Evolutionary conservation across 2,888 invertebrate species (phyloP).

Genomic region (Drosophila macrospina): DNA sequence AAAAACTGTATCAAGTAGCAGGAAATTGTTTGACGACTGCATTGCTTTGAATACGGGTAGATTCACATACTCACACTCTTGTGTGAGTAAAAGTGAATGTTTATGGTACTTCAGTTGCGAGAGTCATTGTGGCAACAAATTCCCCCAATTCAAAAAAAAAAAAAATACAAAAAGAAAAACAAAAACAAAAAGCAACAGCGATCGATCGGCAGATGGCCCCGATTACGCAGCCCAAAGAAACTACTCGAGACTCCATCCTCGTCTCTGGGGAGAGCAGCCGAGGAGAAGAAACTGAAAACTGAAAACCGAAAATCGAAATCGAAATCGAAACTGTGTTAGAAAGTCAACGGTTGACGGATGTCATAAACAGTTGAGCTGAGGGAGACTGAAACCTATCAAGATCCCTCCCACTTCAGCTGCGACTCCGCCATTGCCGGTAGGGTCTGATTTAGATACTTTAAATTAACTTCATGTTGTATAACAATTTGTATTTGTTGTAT

Average conservation of each 20-base stretch:
- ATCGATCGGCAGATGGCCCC: constrained; percentile 57
- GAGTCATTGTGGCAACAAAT: constrained; percentile 62
- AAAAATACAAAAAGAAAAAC: too few relatives aligned
- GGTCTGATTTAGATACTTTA: constrained; percentile 64
- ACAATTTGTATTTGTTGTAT: constrained; percentile 22
- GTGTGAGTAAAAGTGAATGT: constrained; percentile 72
- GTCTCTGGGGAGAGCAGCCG: constrained; percentile 31
- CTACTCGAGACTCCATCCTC: constrained; percentile 35
- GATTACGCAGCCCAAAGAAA: constrained; percentile 57
- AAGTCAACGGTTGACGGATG: constrained; percentile 63
- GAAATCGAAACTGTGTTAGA: constrained; percentile 50
- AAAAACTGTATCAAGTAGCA: constrained; percentile 78
- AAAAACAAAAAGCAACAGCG: constrained; percentile 10
- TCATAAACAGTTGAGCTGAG: constrained; percentile 43
- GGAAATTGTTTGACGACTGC: constrained; percentile 78
- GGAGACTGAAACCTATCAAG: constrained; percentile 14
- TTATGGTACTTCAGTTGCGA: constrained; percentile 74
- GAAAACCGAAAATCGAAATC: neutral
- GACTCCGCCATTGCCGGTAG: constrained; percentile 4
- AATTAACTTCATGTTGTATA: constrained; percentile 58
- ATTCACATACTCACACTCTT: constrained; percentile 23
- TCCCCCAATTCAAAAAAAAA: neutral
- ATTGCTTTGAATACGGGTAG: constrained; percentile 20
- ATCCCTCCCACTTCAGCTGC: constrained; percentile 34
- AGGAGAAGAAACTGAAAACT: constrained; percentile 6